Conservation (phyloP, 2,888 invertebrate genomes). For the Podotricha telesiphe region DNA sequence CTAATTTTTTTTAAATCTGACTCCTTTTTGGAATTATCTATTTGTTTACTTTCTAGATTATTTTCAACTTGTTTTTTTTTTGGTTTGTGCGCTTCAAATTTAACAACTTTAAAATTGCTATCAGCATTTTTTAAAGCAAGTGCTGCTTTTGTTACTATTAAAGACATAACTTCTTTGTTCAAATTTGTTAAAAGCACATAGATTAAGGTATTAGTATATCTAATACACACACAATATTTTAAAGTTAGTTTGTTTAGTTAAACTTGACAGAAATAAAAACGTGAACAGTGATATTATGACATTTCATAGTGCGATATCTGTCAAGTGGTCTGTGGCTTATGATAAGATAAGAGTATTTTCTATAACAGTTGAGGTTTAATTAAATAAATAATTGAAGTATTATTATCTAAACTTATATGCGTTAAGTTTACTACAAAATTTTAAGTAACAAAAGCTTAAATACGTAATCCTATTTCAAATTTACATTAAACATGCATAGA, state of each 20-base stretch:
- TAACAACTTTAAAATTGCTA: slow-evolving; percentile 74
- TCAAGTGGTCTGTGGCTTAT: not conserved
- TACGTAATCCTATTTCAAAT: not conserved
- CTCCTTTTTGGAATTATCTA: slow-evolving; percentile 64
- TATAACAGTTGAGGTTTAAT: no score
- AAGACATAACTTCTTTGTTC: slow-evolving; percentile 67
- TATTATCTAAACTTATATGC: no score
- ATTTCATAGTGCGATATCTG: not conserved
- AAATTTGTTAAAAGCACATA: no score
- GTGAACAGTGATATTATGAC: slow-evolving; percentile 3
- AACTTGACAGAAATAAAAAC: not conserved
- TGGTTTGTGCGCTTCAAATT: slow-evolving; percentile 80
- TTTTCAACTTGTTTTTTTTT: slow-evolving; percentile 62
- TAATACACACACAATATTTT: no score
- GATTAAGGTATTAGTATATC: no score
- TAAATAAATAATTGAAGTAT: no score
- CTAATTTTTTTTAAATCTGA: slow-evolving; percentile 90
- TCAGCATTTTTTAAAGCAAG: slow-evolving; percentile 70
- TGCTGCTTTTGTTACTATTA: slow-evolving; percentile 80
- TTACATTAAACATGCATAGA: not conserved
- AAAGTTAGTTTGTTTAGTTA: no score
- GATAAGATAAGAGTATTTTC: not conserved
- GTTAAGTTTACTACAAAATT: no score
- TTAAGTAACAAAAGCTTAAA: not conserved
- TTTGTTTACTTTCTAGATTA: slow-evolving; percentile 45